These are phyloP conservation scores for Papilio polytes DNA, from an alignment of 1,140 invertebrate species.

Conservation along the genomic window DNA sequence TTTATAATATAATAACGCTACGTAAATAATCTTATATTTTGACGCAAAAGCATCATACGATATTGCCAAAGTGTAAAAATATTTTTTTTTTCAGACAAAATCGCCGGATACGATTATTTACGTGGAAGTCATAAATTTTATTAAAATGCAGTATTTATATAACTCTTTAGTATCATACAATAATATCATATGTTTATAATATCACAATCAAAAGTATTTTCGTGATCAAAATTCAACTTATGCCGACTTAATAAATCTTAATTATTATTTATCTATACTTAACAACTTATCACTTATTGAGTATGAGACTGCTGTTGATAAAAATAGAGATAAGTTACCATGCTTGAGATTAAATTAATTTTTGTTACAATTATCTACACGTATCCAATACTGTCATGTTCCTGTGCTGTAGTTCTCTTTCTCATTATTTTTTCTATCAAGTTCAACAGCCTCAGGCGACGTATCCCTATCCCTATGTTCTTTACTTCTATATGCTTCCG, in stretches of 20 bases:
- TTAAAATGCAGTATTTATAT: no score
- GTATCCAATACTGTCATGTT: not conserved
- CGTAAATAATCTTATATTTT: no score
- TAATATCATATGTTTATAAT: constrained; percentile 11
- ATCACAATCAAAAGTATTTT: constrained; percentile 13
- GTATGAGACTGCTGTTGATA: constrained; percentile 30
- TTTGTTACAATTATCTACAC: not conserved
- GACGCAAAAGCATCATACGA: no score
- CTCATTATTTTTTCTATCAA: constrained; percentile 62
- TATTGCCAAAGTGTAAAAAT: no score
- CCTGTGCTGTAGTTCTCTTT: constrained; percentile 47
- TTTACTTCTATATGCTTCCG: constrained; percentile 77
- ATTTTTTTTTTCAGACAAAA: no score
- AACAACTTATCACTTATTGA: constrained; percentile 21
- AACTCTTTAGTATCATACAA: not conserved
- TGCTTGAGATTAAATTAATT: constrained; percentile 15
- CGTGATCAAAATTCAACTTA: constrained; percentile 8
- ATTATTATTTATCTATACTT: constrained; percentile 13
- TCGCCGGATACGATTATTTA: no score
- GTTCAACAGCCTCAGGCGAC: constrained; percentile 59
- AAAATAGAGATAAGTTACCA: not conserved
- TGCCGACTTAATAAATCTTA: not conserved
- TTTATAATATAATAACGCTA: not conserved
- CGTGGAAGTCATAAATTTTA: no score
- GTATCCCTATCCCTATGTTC: constrained; percentile 52